Conservation (phyloP, 2,113 vertebrate species). For the Numida meleagris region DNA sequence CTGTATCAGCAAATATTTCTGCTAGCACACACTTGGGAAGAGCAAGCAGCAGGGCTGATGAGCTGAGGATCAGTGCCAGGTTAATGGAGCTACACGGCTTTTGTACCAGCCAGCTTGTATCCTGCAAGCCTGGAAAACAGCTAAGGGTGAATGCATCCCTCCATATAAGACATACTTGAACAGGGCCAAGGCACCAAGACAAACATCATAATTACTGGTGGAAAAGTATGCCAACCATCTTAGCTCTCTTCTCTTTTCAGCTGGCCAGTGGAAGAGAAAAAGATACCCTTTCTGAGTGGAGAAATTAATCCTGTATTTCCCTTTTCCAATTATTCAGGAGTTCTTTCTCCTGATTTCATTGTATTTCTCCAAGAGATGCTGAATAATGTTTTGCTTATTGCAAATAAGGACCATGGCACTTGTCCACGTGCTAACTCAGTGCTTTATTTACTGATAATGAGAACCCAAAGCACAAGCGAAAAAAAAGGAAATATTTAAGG, state of each 20-base stretch:
- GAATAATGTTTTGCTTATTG: background rate
- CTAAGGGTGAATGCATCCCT: background rate
- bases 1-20: conserved; percentile 41
- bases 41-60: background rate
- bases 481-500: conserved; percentile 25
- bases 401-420: background rate
- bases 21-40: conserved; percentile 29
- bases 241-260: background rate
- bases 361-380: background rate
- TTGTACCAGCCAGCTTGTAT: background rate
- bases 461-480: conserved; percentile 9
- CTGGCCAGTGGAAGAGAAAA: background rate
- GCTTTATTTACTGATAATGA: background rate
- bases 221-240: background rate
- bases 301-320: background rate
- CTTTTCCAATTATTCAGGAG: background rate
- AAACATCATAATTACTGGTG: background rate
- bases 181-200: background rate
- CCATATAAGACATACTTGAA: background rate
- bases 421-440: background rate
- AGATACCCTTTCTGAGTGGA: background rate
- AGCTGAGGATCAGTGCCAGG: conserved; percentile 32
- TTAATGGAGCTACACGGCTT: background rate
- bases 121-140: background rate
- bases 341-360: background rate